phyloP scores from a whole-genome alignment of 2,888 invertebrate species.

The Fragum sueziense region DNA sequence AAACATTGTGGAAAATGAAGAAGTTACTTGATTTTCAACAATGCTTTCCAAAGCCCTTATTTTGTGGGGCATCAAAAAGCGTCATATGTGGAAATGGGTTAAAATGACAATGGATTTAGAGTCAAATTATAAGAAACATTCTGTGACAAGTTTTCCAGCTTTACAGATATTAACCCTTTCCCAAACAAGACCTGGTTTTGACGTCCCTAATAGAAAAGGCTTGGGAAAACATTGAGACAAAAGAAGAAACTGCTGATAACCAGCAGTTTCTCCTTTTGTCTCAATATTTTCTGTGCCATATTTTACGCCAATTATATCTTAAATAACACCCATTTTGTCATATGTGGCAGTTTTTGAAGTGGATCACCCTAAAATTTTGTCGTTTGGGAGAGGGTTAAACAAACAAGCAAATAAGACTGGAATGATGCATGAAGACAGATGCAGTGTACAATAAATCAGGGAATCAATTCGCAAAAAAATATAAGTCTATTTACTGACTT shows the following conservation, averaged over 20 bases:
- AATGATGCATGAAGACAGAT: not conserved
- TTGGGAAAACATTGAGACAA: no score
- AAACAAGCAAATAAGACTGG: not conserved
- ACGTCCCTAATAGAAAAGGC: no score
- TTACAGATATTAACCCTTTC: not conserved
- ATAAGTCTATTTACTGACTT: not conserved
- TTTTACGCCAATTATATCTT: no score
- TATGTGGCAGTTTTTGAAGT: no score
- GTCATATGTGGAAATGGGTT: not conserved
- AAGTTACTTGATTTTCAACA: not conserved
- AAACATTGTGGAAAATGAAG: not conserved
- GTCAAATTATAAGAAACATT: not conserved
- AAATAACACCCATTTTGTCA: no score
- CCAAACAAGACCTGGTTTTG: no score
- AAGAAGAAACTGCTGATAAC: no score
- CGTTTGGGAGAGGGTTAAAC: no score
- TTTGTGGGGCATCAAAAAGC: not conserved
- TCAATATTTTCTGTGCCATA: no score
- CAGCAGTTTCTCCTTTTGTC: no score
- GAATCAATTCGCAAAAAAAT: not conserved
- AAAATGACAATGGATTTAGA: not conserved
- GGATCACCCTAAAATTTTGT: no score
- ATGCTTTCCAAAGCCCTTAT: not conserved
- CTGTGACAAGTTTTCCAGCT: not conserved
- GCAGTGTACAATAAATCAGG: not conserved